Evolutionary conservation across 2,113 vertebrate genomes (phyloP), one percentile per base, ranked within the genome.

Genomic region (Ifrita kowaldi): DNA sequence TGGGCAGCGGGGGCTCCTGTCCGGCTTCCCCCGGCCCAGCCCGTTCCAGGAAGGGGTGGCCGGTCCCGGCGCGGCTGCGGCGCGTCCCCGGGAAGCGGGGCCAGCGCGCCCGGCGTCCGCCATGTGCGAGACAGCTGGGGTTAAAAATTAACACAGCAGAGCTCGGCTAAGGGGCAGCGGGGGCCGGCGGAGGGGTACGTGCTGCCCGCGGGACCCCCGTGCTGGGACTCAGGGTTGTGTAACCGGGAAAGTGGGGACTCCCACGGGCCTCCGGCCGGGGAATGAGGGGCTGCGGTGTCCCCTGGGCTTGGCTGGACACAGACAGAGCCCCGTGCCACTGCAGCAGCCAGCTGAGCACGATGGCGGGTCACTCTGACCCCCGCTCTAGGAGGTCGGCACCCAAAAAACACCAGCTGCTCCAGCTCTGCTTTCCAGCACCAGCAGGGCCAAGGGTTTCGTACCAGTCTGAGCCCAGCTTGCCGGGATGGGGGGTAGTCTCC

Each of bases 111-210:
- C 82, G 12, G 78, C 21, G 2, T 37, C 75, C 12, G 73, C 90
- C 86, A 42, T 37, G 74, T 20, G 92, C n/a, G 93, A 96, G 95
- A 91, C 95, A 91, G 94, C 79, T 76, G 92, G 89, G 96, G 92
- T 97, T 97, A 97, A 97, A 96, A 84, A 97, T 97, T 97, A 97
- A 97, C 96, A 1, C 49, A 1, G 17, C 71, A 0, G 10, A 65
- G 9, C 87, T 59, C 69, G 9, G 26, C 14, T 5, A 14, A 47
- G 5, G 7, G 56, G 73, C 5, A 4, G 77, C 19, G 9, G 89
- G 64, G 91, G 73, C 87, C 13, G 11, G 47, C 5, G 0, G n/a
- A 24, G 83, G 71, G 79, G 39, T 9, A 0, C 4, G 47, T 28
- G 85, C 47, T 37, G 56, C 57, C 60, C 42, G 2, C 2, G 8